Base-by-base conservation (phyloP, 1,140 invertebrate species). In the Anadara kagoshimensis region DNA sequence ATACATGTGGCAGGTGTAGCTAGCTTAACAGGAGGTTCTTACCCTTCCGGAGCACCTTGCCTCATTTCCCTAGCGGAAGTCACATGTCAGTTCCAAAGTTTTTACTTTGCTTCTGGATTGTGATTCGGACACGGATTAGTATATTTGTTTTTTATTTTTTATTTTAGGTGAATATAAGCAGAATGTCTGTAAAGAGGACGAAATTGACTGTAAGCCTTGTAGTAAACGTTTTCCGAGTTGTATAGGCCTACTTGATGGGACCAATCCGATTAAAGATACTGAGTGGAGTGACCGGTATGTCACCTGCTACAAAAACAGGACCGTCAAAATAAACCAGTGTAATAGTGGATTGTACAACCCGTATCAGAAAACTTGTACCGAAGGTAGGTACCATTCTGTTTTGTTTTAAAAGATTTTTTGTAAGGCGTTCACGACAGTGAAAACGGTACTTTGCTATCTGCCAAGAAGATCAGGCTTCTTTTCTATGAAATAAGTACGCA, bases 261-360 rank as follows among this genome's bases (percentile, higher is more conserved):
- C 61, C 8, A 73, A 82, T 43, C 67, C 70, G 20, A 66, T 78
- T 49, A 22, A 61, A 11, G 44, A 58, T 8, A 66, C 53, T 24
- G 22, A 73, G 41, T 81, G 75, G 78, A 56, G 56, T 20, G 14
- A 58, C 10, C 24, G 69, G 16, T 79, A 79, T 67, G 57, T 79
- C n/a, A 56, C 12, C 10, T 80, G 80, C 63, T n/a, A 69, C 22
- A 64, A 79, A n/a, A 75, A 76, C 22, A 71, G 78, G 36, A 79
- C 78, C 5, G 12, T 76, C 0, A 57, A 24, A 29, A 45, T 65
- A n/a, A 63, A 75, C 41, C 43, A 71, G 7, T 79, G 78, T 71
- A 70, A 73, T 20, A 62, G 68, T 12, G 79, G 79, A 0, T 45
- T 80, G 67, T 85, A 81, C 64, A 74, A 85, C 59, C 79, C 78